A percentile compares a stretch with the other conserved stretches of the same genome.
These are phyloP conservation scores for Willisornis vidua DNA, from an alignment of 2,113 vertebrate species.

Conservation along the genomic window DNA sequence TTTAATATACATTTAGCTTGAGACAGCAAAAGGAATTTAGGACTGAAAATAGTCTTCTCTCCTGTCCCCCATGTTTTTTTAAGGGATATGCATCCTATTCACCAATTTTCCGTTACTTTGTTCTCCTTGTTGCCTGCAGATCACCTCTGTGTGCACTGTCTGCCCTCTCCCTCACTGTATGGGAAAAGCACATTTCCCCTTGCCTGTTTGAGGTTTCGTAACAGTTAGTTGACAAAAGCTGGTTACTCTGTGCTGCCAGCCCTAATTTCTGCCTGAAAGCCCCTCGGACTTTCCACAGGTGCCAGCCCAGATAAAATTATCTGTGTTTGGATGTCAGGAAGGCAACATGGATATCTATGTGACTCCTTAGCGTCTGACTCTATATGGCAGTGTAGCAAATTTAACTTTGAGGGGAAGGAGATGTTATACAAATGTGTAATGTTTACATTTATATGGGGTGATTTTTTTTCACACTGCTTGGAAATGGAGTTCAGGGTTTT, in stretches of 20 bases:
- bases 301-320: neutral
- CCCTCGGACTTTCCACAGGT: neutral
- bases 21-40: neutral
- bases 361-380: neutral
- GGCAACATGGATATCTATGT: rapidly evolving
- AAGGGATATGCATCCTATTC: neutral
- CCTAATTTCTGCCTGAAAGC: neutral
- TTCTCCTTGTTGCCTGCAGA: neutral
- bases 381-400: neutral
- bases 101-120: neutral
- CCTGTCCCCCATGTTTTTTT: neutral
- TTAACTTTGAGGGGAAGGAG: neutral
- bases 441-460: neutral
- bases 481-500: neutral
- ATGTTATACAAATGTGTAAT: neutral
- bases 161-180: neutral
- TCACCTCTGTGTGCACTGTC: neutral
- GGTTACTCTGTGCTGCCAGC: neutral
- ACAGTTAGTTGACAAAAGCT: neutral
- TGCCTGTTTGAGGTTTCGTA: neutral
- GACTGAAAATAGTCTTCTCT: neutral
- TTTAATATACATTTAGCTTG: neutral
- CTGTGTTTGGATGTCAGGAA: neutral
- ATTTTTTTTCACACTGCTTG: neutral
- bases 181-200: neutral